Evolutionary conservation across 2,888 invertebrate genomes (phyloP).

Genomic region (Polyommatus icarus): DNA sequence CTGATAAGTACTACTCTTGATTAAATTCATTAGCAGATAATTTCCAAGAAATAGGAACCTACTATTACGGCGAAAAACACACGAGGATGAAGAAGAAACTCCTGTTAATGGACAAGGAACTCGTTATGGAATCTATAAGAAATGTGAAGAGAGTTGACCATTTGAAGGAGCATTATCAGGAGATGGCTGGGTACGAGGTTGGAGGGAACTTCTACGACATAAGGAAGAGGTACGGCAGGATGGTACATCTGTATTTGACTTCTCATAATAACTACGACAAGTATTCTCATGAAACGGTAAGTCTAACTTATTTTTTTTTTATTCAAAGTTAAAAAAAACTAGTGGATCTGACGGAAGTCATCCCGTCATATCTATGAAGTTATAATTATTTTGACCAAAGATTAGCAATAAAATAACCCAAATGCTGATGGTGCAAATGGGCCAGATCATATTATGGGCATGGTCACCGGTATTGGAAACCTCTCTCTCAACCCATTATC

Average conservation of each 20-base stretch:
- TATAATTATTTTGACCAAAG: too few species aligned
- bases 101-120: conserved; percentile 34
- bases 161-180: conserved; percentile 35
- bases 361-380: too few species aligned
- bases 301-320: not conserved
- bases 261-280: conserved; percentile 33
- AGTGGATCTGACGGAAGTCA: too few species aligned
- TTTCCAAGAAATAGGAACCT: not conserved
- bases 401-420: too few species aligned
- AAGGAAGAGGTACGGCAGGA: conserved; percentile 41
- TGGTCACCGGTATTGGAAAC: too few species aligned
- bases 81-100: conserved; percentile 39
- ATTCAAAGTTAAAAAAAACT: too few species aligned
- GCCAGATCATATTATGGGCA: too few species aligned
- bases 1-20: not conserved
- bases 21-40: not conserved
- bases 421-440: too few species aligned
- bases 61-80: not conserved
- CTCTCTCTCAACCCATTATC: too few species aligned
- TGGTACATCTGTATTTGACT: conserved; percentile 39
- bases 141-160: conserved; percentile 43
- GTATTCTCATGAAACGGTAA: conserved; percentile 36
- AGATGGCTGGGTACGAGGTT: conserved; percentile 37
- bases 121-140: conserved; percentile 41
- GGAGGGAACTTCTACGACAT: conserved; percentile 43